Base-by-base conservation (phyloP, 2,113 vertebrate genomes). In the Takifugu bimaculatus region DNA sequence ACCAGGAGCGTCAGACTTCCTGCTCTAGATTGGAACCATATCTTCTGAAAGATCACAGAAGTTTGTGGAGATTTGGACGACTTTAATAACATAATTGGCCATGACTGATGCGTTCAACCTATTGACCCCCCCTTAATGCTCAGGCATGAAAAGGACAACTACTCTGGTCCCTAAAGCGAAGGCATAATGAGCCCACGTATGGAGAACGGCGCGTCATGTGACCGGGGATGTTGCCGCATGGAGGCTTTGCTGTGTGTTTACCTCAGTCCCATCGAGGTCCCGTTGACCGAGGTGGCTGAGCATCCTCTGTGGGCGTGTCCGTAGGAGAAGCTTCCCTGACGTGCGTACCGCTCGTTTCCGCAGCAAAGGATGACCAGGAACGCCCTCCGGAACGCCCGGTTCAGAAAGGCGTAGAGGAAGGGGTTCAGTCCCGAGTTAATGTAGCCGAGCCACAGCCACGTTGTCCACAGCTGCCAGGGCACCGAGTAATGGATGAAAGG, bases 371-470 rank as follows among this genome's bases (percentile, higher is more conserved):
- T 92, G 54, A 91, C 81, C 15, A 92, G 81, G 59, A 93, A 93
- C 0, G 91, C 91, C 59, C 91, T 86, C 13, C 91, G 89, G 68
- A 93, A 93, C 9, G 91, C 91, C 9, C 89, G 84, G 83, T 92
- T 93, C 64, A 93, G 86, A 75, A 92, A 92, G 67, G 91, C 91
- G 9, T 93, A 93, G 9, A 93, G 82, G 79, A 93, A 92, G 2
- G 91, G 91, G 79, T 93, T 93, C 63, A 93, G 72, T 32, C 90
- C 91, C 3, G 91, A 93, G 83, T 93, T 93, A 50, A 93, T 88
- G 64, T 93, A 93, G 26, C 91, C 91, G 1, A 93, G 85, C 91
- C 91, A 93, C 50, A 93, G 75, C 91, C 91, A 92, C 28, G 90
- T 87, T 28, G 90, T 92, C 91, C 91, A 93, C 66, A 93, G 76